phyloP scores from a whole-genome alignment of 2,797 vertebrate species.

The Hydrolagus colliei region DNA sequence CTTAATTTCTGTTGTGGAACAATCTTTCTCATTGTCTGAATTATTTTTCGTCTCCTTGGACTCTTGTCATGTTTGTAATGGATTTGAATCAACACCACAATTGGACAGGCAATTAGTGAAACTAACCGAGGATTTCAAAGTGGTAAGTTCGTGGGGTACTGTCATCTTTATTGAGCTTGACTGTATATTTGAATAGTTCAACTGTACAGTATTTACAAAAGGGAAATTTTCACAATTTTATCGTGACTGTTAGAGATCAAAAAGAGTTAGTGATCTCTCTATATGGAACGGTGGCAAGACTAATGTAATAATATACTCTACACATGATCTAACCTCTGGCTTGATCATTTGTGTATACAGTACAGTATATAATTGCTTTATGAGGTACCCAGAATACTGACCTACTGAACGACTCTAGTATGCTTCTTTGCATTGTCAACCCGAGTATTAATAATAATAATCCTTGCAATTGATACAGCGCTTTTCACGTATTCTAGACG shows the following conservation, averaged over 20 bases:
- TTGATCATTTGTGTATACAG: background rate
- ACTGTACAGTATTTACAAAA: background rate
- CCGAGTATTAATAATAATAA: no score
- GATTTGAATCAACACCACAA: background rate
- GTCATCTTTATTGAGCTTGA: background rate
- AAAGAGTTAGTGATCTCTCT: background rate
- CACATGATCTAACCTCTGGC: background rate
- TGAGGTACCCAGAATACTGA: background rate
- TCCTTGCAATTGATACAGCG: no score
- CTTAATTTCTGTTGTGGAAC: background rate
- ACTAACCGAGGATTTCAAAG: background rate
- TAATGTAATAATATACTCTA: background rate
- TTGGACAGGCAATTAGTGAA: background rate
- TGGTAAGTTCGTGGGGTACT: background rate
- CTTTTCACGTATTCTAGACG: no score
- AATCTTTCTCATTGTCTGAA: background rate
- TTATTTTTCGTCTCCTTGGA: background rate
- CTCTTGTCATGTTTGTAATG: background rate
- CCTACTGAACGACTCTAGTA: no score
- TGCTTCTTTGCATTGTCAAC: no score
- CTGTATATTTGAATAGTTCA: background rate
- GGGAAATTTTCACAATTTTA: background rate
- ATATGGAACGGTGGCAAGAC: background rate
- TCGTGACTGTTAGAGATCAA: background rate
- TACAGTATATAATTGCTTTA: background rate